A percentile compares a stretch with the other conserved stretches of the same genome.
Evolutionary conservation across 2,113 vertebrate species (phyloP).

Genomic region (Euleptes europaea): DNA sequence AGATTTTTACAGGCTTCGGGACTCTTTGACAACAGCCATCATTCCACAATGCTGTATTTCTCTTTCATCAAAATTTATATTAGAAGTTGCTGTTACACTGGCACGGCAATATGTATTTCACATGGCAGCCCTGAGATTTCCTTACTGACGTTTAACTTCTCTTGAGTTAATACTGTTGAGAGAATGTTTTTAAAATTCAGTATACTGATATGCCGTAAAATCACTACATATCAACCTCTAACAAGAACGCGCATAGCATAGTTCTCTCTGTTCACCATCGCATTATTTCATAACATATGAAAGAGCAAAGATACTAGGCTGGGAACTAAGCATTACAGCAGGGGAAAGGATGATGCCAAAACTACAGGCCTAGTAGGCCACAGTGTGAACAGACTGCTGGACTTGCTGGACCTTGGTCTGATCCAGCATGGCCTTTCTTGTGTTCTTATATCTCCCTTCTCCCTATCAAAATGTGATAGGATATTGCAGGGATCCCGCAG

Average conservation of each 20-base stretch:
- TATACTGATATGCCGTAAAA: neutral
- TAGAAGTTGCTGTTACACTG: neutral
- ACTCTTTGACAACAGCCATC: no score
- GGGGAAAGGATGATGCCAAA: neutral
- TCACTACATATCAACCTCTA: no score
- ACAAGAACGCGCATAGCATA: no score
- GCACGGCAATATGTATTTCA: neutral
- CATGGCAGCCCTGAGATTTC: neutral
- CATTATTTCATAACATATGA: neutral
- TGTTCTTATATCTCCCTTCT: neutral
- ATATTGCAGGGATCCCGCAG: neutral
- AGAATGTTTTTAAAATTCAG: neutral
- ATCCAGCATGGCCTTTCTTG: no score
- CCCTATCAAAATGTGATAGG: neutral
- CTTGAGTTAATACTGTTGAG: no score
- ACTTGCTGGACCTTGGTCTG: no score
- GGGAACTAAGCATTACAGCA: neutral
- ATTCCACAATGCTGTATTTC: neutral
- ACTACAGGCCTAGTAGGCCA: neutral
- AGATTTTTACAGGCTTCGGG: no score
- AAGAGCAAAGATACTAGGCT: neutral
- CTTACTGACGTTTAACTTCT: neutral
- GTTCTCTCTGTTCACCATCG: neutral
- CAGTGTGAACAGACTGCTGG: no score
- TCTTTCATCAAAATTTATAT: neutral